phyloP scores from a whole-genome alignment of 2,888 invertebrate species.

The Caenorhabditis zanzibari region DNA sequence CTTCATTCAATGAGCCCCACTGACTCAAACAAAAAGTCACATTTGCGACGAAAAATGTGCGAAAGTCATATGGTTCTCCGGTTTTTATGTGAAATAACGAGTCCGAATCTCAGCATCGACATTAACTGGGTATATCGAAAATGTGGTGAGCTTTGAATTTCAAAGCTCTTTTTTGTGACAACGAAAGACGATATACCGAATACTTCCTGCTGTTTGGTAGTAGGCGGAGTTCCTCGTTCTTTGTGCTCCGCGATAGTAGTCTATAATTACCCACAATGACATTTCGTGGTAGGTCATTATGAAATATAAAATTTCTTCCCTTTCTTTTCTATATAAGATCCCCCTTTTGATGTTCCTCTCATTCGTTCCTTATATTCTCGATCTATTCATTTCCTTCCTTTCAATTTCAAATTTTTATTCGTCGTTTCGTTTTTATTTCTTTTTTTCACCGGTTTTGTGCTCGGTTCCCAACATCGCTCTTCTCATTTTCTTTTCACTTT shows the following conservation, averaged over 20 bases:
- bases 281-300: conserved; percentile 30
- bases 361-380: not conserved
- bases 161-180: not conserved
- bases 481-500: conserved; percentile 51
- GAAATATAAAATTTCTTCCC: conserved; percentile 17
- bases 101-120: conserved; percentile 21
- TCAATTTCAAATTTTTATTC: conserved; percentile 43
- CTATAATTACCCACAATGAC: not conserved
- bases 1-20: conserved; percentile 29
- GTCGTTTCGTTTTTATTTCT: conserved; percentile 27
- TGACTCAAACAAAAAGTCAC: conserved; percentile 24
- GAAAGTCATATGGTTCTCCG: conserved; percentile 61
- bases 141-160: conserved; percentile 22
- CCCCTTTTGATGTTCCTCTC: not conserved
- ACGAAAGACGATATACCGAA: conserved; percentile 42
- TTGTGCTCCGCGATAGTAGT: not conserved
- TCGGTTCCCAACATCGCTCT: conserved; percentile 23
- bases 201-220: conserved; percentile 14
- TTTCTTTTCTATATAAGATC: not conserved
- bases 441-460: conserved; percentile 33
- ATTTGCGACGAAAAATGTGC: conserved; percentile 56
- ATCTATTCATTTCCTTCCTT: conserved; percentile 12
- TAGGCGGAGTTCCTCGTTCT: not conserved
- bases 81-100: conserved; percentile 49
- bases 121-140: conserved; percentile 29